phyloP scores from a whole-genome alignment of 1,140 invertebrate genomes.

The Ruditapes philippinarum region DNA sequence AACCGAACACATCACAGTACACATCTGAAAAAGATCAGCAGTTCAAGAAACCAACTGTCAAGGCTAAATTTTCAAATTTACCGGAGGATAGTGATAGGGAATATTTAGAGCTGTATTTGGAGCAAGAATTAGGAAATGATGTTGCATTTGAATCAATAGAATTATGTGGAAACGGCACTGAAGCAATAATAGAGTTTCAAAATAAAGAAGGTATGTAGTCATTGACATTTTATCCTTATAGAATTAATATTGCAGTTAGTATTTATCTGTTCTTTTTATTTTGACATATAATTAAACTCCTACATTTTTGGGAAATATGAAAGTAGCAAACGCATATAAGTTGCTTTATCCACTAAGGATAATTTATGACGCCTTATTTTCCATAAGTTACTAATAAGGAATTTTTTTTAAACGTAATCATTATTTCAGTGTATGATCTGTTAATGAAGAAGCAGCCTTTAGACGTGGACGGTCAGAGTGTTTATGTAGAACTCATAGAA shows the following conservation, averaged over 20 bases:
- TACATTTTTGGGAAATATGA: too few species aligned
- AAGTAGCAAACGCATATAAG: too few species aligned
- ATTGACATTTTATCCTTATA: too few species aligned
- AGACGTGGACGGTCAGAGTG: background rate
- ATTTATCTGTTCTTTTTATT: too few species aligned
- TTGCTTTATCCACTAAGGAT: too few species aligned
- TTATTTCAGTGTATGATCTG: background rate
- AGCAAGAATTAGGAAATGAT: background rate
- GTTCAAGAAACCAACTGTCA: background rate
- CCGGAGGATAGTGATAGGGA: background rate
- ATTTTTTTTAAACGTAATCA: too few species aligned
- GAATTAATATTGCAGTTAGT: too few species aligned
- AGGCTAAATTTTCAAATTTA: background rate
- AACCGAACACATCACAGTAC: background rate
- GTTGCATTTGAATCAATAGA: background rate
- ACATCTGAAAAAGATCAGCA: background rate
- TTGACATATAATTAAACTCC: too few species aligned
- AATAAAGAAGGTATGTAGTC: background rate
- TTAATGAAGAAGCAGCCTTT: background rate
- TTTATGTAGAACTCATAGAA: background rate
- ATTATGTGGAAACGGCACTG: background rate
- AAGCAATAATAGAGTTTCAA: background rate
- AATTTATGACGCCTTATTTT: too few species aligned
- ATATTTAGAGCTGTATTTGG: background rate
- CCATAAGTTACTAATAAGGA: too few species aligned